These are phyloP conservation scores for Denticeps clupeoides DNA, from an alignment of 2,797 vertebrate genomes.

Conservation along the genomic window DNA sequence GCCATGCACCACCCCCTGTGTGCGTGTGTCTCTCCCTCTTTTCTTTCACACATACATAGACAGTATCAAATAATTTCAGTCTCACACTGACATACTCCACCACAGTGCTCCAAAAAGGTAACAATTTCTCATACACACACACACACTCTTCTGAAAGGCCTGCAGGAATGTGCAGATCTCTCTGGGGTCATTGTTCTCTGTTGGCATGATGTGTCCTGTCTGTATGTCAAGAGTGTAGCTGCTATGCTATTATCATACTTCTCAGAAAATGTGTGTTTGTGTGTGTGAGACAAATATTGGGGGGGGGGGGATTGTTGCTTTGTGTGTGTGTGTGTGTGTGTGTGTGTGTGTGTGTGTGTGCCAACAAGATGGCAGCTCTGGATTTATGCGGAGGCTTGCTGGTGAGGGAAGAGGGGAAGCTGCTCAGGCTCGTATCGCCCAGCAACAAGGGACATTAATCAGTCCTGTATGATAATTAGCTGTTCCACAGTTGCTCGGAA, in stretches of 20 bases:
- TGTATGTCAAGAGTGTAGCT: slow-evolving; percentile 14
- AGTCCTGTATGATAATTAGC: slow-evolving; percentile 96
- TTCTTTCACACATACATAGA: not conserved
- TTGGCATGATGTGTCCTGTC: slow-evolving; percentile 19
- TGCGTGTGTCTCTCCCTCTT: too few relatives aligned
- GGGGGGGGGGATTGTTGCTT: too few relatives aligned
- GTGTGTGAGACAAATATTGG: too few relatives aligned
- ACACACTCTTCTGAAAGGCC: slow-evolving; percentile 7
- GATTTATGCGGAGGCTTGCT: slow-evolving; percentile 6
- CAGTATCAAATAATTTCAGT: not conserved
- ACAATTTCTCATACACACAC: not conserved
- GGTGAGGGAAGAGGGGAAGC: slow-evolving; percentile 4
- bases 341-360: not conserved
- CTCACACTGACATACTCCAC: slow-evolving; percentile 20
- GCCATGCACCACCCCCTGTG: too few relatives aligned
- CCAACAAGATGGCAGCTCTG: not conserved
- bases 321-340: not conserved
- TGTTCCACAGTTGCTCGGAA: slow-evolving; percentile 86
- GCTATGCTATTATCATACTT: slow-evolving; percentile 23
- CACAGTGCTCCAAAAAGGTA: slow-evolving; percentile 21
- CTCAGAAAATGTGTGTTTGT: slow-evolving; percentile 8
- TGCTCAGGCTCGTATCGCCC: slow-evolving; percentile 46
- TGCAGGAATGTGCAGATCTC: slow-evolving; percentile 28
- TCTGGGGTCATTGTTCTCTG: slow-evolving; percentile 18
- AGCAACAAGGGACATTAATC: slow-evolving; percentile 82